Conservation (phyloP, 2,888 invertebrate genomes). For the Phyllotreta striolata region DNA sequence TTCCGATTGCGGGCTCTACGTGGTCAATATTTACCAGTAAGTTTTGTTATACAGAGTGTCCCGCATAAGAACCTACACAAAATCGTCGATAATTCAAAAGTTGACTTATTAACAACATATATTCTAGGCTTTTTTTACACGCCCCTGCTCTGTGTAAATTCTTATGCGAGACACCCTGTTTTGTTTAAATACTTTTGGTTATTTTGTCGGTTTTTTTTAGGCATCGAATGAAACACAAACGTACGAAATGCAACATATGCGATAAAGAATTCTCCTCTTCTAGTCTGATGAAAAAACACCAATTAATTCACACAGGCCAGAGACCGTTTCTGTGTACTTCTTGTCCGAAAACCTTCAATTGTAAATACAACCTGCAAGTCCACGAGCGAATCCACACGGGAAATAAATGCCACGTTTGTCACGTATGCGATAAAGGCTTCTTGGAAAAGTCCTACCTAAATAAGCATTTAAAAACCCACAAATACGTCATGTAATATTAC, state of each 20-base stretch:
- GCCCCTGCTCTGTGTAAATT: neutral
- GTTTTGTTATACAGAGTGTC: too few species aligned
- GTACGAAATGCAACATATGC: slow-evolving; percentile 50
- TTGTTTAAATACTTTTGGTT: neutral
- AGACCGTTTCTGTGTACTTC: slow-evolving; percentile 53
- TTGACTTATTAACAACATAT: too few species aligned
- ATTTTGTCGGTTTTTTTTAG: slow-evolving; percentile 12
- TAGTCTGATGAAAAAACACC: slow-evolving; percentile 49
- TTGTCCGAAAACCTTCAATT: slow-evolving; percentile 54
- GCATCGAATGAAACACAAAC: slow-evolving; percentile 32
- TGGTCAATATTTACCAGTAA: slow-evolving; percentile 12
- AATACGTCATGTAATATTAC: neutral
- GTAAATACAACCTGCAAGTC: slow-evolving; percentile 53
- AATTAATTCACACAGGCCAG: slow-evolving; percentile 51
- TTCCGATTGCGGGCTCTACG: slow-evolving; percentile 33
- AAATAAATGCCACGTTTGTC: slow-evolving; percentile 51
- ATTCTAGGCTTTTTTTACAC: too few species aligned
- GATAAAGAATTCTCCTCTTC: slow-evolving; percentile 50
- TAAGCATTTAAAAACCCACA: slow-evolving; percentile 53
- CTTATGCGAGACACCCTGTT: too few species aligned
- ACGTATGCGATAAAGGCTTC: slow-evolving; percentile 52
- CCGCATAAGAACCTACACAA: too few species aligned
- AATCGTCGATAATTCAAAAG: too few species aligned
- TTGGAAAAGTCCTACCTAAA: slow-evolving; percentile 54
- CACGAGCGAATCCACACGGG: slow-evolving; percentile 55